Base-by-base conservation (phyloP, 2,888 invertebrate genomes). In the Teleogryllus oceanicus region DNA sequence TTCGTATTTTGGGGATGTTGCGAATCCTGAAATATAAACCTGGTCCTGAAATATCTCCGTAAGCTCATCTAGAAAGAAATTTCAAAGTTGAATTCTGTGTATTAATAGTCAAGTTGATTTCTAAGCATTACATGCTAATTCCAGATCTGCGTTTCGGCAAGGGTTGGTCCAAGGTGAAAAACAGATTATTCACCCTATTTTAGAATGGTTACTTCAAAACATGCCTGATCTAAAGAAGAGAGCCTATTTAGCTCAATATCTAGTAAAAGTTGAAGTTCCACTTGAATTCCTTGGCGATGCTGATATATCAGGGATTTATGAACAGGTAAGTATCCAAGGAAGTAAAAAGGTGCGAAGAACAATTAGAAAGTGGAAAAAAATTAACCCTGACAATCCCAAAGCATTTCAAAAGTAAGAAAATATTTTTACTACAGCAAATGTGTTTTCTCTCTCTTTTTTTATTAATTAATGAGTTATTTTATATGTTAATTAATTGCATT, bases 1-100 rank as follows among this genome's bases (percentile, higher is more conserved):
- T 94, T 76, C 89, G 93, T 75, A 89, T 95, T 78, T 88, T 96
- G 80, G 91, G 92, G 83, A 89, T 91, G 86, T 88, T 96, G 21
- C 89, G 93, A 81, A 91, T 94, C 82, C 89, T 96, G n/a, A 94
- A 95, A 87, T 96, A 95, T 85, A 91, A 92, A 77, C 94, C 95
- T 3, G 89, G 90, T 37, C 88, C 89, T 3, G 87, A 89, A 81
- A 87, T 87, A 49, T 87, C 88, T 80, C 84, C 88, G 89, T 89
- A 85, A 87, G 84, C 81, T 37, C 16, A 50, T 79, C 12, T 78
- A 3, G 49, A 79, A 37, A 37, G 50, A n/a, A 50, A 75, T 76
- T 20, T 81, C 79, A 37, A 83, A 80, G 82, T 77, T 83, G 11
- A 12, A 76, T 24, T 18, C 50, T 78, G 5, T 62, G 21, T 18